Conservation (phyloP, 2,888 invertebrate genomes). For the Brassicogethes aeneus region DNA sequence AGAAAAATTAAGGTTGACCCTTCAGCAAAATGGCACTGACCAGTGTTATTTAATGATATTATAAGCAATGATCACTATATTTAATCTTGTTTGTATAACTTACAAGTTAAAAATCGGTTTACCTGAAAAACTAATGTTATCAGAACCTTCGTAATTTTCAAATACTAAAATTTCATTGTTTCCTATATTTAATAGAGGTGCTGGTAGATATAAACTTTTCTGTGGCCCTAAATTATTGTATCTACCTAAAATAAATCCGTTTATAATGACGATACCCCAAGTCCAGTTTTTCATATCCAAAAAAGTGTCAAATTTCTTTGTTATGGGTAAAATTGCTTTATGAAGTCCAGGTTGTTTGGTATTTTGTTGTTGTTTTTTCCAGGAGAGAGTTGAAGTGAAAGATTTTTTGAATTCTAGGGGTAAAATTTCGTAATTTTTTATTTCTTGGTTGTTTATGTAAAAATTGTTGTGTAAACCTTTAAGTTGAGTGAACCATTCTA, state of each 20-base stretch:
- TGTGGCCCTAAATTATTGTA: slow-evolving; percentile 80
- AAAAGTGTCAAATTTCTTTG: slow-evolving; percentile 48
- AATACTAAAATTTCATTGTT: slow-evolving; percentile 28
- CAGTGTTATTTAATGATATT: too few relatives aligned
- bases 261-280: slow-evolving; percentile 73
- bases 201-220: slow-evolving; percentile 72
- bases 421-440: slow-evolving; percentile 38
- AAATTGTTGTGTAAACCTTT: slow-evolving; percentile 39
- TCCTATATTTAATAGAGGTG: slow-evolving; percentile 54
- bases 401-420: slow-evolving; percentile 40
- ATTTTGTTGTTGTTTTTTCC: too few relatives aligned
- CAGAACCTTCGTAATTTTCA: slow-evolving; percentile 25
- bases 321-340: slow-evolving; percentile 42
- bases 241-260: slow-evolving; percentile 75
- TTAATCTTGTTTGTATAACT: too few relatives aligned
- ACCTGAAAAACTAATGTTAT: slow-evolving; percentile 19
- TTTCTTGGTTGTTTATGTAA: slow-evolving; percentile 32
- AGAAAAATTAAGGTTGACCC: too few relatives aligned
- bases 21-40: too few relatives aligned
- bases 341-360: slow-evolving; percentile 25
- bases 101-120: slow-evolving; percentile 22
- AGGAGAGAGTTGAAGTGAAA: slow-evolving; percentile 33
- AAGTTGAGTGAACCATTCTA: slow-evolving; percentile 36
- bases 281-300: too few relatives aligned
- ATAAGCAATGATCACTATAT: too few relatives aligned